Percentiles rank a stretch among this genome's conserved stretches.
Conservation (phyloP, 2,113 vertebrate species). For the Geococcyx californianus region DNA sequence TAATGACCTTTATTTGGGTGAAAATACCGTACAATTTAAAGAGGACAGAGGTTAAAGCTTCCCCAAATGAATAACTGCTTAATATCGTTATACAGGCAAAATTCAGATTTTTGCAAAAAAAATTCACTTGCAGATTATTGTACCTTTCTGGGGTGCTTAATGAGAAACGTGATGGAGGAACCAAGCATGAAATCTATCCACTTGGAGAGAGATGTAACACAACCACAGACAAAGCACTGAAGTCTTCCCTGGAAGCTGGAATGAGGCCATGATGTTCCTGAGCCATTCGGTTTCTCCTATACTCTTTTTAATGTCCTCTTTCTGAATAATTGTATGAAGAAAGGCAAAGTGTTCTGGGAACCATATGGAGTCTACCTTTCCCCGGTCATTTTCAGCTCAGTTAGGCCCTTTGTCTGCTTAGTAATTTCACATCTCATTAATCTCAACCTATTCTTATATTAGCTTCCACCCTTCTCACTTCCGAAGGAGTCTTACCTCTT, state of each 20-base stretch:
- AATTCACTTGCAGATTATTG: background rate
- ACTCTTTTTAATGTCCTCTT: background rate
- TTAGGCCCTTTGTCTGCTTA: background rate
- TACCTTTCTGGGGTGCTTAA: background rate
- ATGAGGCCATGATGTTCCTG: background rate
- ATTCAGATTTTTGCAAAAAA: background rate
- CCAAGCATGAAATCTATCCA: fast-evolving
- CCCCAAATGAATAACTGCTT: background rate
- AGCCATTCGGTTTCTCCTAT: background rate
- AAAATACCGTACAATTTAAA: background rate
- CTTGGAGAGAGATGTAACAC: background rate
- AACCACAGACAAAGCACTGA: background rate
- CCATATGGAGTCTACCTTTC: background rate
- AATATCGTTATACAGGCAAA: background rate
- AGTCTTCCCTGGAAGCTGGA: background rate
- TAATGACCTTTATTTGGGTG: background rate
- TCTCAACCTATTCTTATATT: background rate
- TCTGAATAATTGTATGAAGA: background rate
- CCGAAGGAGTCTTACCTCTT: background rate
- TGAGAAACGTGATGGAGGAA: background rate
- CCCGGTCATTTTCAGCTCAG: background rate
- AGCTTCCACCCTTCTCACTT: background rate
- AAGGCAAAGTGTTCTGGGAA: background rate
- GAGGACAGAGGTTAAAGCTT: background rate
- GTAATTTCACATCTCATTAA: background rate